Evolutionary conservation across 2,113 vertebrate genomes (phyloP).

Genomic region (Ciconia stormi): DNA sequence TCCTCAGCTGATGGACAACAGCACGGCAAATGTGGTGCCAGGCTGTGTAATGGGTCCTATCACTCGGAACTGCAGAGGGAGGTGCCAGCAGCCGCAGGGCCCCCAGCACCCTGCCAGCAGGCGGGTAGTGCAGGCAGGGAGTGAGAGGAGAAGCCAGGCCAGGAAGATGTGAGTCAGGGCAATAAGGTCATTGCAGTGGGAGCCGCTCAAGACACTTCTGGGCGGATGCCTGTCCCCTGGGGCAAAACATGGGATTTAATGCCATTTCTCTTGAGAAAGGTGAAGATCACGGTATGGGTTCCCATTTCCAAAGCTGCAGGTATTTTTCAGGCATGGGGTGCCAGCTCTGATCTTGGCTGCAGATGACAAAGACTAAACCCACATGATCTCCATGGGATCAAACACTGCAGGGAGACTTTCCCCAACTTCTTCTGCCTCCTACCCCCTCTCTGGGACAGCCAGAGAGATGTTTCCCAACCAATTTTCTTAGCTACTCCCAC

Average conservation of each 20-base stretch:
- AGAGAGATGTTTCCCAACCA: neutral
- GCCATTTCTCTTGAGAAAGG: neutral
- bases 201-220: neutral
- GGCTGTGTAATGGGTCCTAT: neutral
- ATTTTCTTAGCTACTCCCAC: neutral
- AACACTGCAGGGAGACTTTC: neutral
- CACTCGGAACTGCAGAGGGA: neutral
- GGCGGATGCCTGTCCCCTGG: neutral
- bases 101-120: neutral
- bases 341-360: neutral
- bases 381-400: neutral
- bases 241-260: neutral
- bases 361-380: neutral
- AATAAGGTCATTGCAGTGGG: constrained; percentile 17
- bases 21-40: neutral
- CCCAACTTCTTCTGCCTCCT: neutral
- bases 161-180: constrained; percentile 42
- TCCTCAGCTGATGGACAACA: neutral
- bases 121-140: neutral
- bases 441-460: neutral
- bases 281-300: neutral
- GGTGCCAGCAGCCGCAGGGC: neutral
- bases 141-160: neutral
- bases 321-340: neutral
- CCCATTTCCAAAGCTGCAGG: neutral